Evolutionary conservation across 2,888 invertebrate species (phyloP).

Genomic region (Automeris io): DNA sequence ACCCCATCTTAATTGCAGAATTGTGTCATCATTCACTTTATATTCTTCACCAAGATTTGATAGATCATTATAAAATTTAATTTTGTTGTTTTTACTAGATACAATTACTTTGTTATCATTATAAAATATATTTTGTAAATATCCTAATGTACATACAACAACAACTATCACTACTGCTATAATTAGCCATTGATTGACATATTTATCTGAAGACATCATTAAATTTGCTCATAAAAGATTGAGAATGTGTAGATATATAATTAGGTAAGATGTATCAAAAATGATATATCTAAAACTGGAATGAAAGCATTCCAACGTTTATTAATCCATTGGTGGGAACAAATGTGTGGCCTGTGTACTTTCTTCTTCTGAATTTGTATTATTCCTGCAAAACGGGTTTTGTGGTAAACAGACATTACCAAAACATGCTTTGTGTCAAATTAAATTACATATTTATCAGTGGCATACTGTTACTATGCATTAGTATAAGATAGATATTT

Average conservation of each 20-base stretch:
- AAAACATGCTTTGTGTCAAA: slow-evolving; percentile 31
- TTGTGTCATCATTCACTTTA: slow-evolving; percentile 43
- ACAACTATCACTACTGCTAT: not conserved
- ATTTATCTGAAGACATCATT: not conserved
- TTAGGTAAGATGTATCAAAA: too few species aligned
- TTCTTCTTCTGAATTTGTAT: slow-evolving; percentile 19
- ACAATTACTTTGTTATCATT: not conserved
- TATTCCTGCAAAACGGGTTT: slow-evolving; percentile 52
- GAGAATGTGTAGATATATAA: not conserved
- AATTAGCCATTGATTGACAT: not conserved
- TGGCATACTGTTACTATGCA: too few species aligned
- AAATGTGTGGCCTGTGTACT: slow-evolving; percentile 12
- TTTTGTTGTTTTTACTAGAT: slow-evolving; percentile 32
- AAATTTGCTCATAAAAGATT: not conserved
- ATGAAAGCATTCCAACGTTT: not conserved
- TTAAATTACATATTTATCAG: too few species aligned
- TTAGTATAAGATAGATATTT: too few species aligned
- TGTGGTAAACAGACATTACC: slow-evolving; percentile 58
- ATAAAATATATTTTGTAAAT: not conserved
- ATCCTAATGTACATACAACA: not conserved
- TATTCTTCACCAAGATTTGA: slow-evolving; percentile 44
- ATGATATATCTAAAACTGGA: slow-evolving; percentile 5
- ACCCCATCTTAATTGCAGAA: slow-evolving; percentile 56
- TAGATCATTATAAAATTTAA: slow-evolving; percentile 46
- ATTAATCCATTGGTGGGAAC: not conserved